These are phyloP conservation scores for Dicycla oo DNA, from an alignment of 2,888 invertebrate genomes.

Conservation along the genomic window DNA sequence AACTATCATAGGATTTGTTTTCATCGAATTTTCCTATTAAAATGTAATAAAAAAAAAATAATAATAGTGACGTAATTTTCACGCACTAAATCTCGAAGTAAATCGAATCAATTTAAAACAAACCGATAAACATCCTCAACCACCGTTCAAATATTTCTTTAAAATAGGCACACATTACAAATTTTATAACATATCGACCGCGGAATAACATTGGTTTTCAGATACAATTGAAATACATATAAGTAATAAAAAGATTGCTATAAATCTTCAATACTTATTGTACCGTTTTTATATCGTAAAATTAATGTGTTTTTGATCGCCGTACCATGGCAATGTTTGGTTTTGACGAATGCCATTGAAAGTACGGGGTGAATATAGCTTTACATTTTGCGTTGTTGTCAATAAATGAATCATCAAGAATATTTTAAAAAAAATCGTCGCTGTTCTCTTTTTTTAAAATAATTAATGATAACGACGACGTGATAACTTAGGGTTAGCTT, in stretches of 20 bases:
- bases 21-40: background rate
- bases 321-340: slow-evolving; percentile 34
- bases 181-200: slow-evolving; percentile 50
- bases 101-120: background rate
- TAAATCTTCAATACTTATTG: slow-evolving; percentile 44
- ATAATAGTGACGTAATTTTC: background rate
- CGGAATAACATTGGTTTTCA: slow-evolving; percentile 59
- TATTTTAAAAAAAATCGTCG: background rate
- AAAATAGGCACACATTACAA: slow-evolving; percentile 53
- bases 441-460: background rate
- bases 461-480: no score
- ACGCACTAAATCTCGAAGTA: background rate
- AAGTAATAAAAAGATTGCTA: slow-evolving; percentile 33
- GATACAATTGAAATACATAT: slow-evolving; percentile 30
- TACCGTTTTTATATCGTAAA: slow-evolving; percentile 42
- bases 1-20: slow-evolving; percentile 2
- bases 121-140: background rate
- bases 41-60: no score
- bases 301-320: slow-evolving; percentile 43
- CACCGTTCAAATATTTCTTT: slow-evolving; percentile 58
- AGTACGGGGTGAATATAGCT: slow-evolving; percentile 15
- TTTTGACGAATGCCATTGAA: slow-evolving; percentile 17
- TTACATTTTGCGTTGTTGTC: slow-evolving; percentile 9
- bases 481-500: no score
- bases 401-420: background rate